Percentiles rank a stretch among this genome's conserved stretches.
These are phyloP conservation scores for Sardina pilchardus DNA, from an alignment of 2,113 vertebrate species.

Conservation along the genomic window DNA sequence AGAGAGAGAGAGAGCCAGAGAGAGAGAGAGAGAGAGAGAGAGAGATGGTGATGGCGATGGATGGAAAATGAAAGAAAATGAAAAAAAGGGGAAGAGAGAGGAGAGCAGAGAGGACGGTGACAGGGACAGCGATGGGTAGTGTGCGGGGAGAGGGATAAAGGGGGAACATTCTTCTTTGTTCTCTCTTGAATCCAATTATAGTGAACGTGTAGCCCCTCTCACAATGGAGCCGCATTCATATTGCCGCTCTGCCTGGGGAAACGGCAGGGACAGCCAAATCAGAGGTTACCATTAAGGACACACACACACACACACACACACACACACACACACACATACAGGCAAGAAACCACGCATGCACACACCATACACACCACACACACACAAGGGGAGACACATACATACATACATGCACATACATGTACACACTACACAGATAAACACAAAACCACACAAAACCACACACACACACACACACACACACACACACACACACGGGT, in stretches of 20 bases:
- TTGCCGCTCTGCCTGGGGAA: conserved; percentile 42
- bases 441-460: conserved; percentile 14
- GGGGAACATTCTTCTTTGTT: conserved; percentile 67
- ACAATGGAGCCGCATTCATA: conserved; percentile 56
- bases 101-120: conserved; percentile 7
- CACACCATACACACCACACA: conserved; percentile 6
- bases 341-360: neutral
- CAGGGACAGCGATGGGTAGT: neutral
- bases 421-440: neutral
- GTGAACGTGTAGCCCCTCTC: conserved; percentile 51
- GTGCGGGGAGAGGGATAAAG: conserved; percentile 53
- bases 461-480: conserved; percentile 26
- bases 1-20: conserved; percentile 20
- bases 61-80: conserved; percentile 69
- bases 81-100: conserved; percentile 48
- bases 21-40: conserved; percentile 11
- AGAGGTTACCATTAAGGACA: conserved; percentile 27
- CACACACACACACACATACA: neutral
- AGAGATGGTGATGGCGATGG: conserved; percentile 46
- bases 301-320: conserved; percentile 23
- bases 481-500: neutral
- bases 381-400: conserved; percentile 16
- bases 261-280: conserved; percentile 23
- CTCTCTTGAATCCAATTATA: conserved; percentile 70
- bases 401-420: neutral